Base-by-base conservation (phyloP, 2,888 invertebrate species). In the Scaptomyza flava region DNA sequence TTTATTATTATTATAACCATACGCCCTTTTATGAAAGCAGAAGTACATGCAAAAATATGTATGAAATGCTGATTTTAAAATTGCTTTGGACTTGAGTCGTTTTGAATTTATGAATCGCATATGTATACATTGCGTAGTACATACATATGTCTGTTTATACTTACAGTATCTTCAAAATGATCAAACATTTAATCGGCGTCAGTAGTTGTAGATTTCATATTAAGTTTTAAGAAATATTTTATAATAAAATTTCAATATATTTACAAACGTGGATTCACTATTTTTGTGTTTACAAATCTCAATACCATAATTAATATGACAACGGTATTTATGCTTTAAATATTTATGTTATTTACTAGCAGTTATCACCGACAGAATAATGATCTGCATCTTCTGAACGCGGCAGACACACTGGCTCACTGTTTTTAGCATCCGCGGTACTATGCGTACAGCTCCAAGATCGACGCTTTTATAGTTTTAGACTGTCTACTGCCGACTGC, bases 151-250 rank as follows among this genome's bases (percentile, higher is more conserved):
- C 31, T 41, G 31, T 36, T 23, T 31, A 65, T 48, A 46, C 56
- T 57, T 60, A 68, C 59, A 64, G 68, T 68, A 72, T 65, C 38
- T 85, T 81, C 72, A 68, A 79, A 70, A 77, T 79, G 81, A 82
- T 79, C 71, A 79, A 67, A 74, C 68, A 79, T 66, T 70, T 72
- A 79, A 82, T 85, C 77, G 79, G 72, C 75, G 79, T 69, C 71
- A 68, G 72, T 77, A 81, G 63, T 67, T 82, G 67, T 88, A 86
- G 76, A 70, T 76, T 61, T 83, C 87, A 77, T 82, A 80, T 86
- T 86, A 85, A 85, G 88, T 86, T 86, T 87, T 76, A 81, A 84
- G 79, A 77, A 75, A 79, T 79, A 77, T 79, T 81, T 80, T 86
- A 69, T 81, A 85, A 87, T 86, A 87, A 83, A 85, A 86, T 86